Evolutionary conservation across 1,140 invertebrate species (phyloP), one percentile per base, ranked within the genome.

Genomic region (Drosophila kepulauana): DNA sequence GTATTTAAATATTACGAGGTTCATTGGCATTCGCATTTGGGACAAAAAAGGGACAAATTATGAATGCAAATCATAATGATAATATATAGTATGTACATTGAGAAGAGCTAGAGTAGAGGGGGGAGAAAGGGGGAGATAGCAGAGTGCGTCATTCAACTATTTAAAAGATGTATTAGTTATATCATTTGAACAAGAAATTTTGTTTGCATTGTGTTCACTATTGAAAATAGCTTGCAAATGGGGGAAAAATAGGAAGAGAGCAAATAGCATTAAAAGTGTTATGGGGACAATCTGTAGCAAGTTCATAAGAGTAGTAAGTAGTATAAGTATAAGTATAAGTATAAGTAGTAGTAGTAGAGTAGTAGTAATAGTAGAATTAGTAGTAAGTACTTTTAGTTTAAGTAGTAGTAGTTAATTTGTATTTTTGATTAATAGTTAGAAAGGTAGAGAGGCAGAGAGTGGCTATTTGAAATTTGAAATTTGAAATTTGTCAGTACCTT

Each of bases 401-500:
- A 72, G 52, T 57, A 38, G 41, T 57, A 72, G 52, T 57, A 49
- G 41, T 57, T 38, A 49, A 28, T 28, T 57, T 38, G 3, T 28
- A 30, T 41, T 61, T 25, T 25, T 25, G 20, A 75, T 45, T 59
- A 56, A 65, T 73, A 76, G 51, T 81, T 64, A n/a, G 28, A 82
- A 38, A 82, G 59, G 64, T 79, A 72, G 74, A 72, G 74, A 71
- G 72, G 66, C 67, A 63, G 72, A 75, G 58, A 68, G 61, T 63
- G 69, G 77, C 84, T 77, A 80, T 43, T 79, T 75, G 49, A 70
- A 82, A 67, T 62, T 62, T 75, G 49, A 70, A 82, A 67, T 62
- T 62, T 75, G 49, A 70, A 82, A 67, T 62, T 62, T 65, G 78
- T 75, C 77, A 75, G 74, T 87, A 87, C 82, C 82, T 87, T 88